phyloP scores from a whole-genome alignment of 2,797 vertebrate species.

The Pipistrellus nathusii region DNA sequence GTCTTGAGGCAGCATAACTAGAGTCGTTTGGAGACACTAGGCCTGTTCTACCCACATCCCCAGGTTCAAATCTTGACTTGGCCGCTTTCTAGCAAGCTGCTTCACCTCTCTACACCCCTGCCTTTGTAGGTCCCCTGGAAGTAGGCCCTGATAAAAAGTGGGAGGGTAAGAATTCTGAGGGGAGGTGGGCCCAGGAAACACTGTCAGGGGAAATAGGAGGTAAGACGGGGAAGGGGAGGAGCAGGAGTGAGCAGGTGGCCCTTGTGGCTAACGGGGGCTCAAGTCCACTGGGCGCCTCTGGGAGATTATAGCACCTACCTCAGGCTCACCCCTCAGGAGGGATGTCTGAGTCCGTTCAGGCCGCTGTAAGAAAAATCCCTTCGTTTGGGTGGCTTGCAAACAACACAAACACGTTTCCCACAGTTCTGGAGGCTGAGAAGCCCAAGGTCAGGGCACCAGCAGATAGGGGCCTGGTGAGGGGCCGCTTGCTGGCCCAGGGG shows the following conservation, averaged over 20 bases:
- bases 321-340: neutral
- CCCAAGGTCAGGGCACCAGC: neutral
- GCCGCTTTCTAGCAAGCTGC: neutral
- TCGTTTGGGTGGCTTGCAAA: neutral
- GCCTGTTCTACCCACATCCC: fast-evolving
- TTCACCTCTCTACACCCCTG: neutral
- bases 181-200: neutral
- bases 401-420: neutral
- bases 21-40: neutral
- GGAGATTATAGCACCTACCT: neutral
- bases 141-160: neutral
- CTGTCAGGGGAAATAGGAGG: neutral
- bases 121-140: neutral
- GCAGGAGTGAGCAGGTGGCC: neutral
- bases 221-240: neutral
- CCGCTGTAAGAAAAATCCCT: neutral
- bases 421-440: neutral
- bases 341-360: neutral
- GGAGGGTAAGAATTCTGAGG: neutral
- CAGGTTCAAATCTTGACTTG: neutral
- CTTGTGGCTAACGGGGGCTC: neutral
- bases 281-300: neutral
- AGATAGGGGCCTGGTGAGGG: neutral
- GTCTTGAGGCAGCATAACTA: neutral
- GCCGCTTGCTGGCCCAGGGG: neutral